These are phyloP conservation scores for Disparrhopalites patrizii DNA, from an alignment of 2,888 invertebrate species.

Conservation along the genomic window DNA sequence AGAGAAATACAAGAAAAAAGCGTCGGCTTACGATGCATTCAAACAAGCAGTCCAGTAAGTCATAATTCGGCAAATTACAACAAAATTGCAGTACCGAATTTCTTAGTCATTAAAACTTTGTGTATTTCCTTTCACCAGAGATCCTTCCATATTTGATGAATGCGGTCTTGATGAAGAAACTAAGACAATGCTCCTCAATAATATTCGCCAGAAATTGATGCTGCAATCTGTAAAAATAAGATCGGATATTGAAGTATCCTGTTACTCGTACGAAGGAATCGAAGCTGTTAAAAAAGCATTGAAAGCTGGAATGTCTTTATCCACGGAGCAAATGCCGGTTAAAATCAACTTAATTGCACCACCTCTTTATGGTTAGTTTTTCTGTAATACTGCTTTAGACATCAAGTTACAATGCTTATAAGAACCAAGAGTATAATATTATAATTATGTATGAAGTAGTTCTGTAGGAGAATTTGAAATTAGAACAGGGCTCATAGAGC, in stretches of 20 bases:
- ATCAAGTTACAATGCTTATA: too few relatives aligned
- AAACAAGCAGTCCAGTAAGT: constrained; percentile 93
- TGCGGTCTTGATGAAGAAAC: constrained; percentile 90
- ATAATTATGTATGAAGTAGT: too few relatives aligned
- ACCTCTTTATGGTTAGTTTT: constrained; percentile 78
- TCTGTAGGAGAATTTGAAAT: too few relatives aligned
- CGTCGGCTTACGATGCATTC: constrained; percentile 95
- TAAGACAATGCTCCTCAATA: constrained; percentile 84
- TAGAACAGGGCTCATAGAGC: too few relatives aligned
- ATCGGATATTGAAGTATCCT: constrained; percentile 88
- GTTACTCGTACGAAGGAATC: constrained; percentile 96
- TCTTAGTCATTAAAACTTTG: not conserved
- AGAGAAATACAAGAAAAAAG: constrained; percentile 91
- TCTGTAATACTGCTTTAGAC: too few relatives aligned
- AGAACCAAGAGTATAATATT: too few relatives aligned
- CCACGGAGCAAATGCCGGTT: constrained; percentile 90
- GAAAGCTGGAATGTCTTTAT: constrained; percentile 80
- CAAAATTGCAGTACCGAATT: not conserved
- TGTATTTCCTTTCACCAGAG: constrained; percentile 58
- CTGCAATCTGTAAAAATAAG: constrained; percentile 96
- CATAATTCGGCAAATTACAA: not conserved
- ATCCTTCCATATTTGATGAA: constrained; percentile 91
- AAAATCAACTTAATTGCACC: constrained; percentile 99
- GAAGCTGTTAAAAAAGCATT: constrained; percentile 95
- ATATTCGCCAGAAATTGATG: constrained; percentile 92